phyloP scores from a whole-genome alignment of 2,113 vertebrate species.

The Esox niger region DNA sequence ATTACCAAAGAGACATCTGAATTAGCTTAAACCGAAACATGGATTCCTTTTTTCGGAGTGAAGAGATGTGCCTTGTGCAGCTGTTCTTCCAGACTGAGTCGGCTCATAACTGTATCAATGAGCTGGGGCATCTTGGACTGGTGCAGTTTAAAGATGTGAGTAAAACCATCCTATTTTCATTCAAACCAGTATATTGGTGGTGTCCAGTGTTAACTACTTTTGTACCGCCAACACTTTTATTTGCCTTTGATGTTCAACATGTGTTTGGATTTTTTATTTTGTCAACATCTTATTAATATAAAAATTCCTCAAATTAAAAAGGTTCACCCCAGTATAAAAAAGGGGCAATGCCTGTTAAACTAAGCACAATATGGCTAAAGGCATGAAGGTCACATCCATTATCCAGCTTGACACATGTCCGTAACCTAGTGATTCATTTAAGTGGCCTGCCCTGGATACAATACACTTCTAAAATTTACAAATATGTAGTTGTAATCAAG shows the following conservation, averaged over 20 bases:
- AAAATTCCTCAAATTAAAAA: too few species aligned
- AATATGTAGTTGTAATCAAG: neutral
- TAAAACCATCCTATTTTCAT: slow-evolving; percentile 12
- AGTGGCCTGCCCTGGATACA: neutral
- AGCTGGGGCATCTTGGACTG: slow-evolving; percentile 55
- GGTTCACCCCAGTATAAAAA: too few species aligned
- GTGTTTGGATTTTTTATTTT: too few species aligned
- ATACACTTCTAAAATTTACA: neutral
- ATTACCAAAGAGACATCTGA: neutral
- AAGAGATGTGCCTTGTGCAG: slow-evolving; percentile 57
- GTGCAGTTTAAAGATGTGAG: slow-evolving; percentile 62
- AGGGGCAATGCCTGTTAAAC: too few species aligned
- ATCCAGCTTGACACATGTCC: neutral
- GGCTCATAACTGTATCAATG: slow-evolving; percentile 47
- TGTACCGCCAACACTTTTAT: too few species aligned
- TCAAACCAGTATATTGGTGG: neutral
- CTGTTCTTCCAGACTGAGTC: slow-evolving; percentile 54
- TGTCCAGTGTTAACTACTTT: neutral
- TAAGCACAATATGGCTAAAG: too few species aligned
- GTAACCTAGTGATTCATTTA: neutral
- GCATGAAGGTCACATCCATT: neutral
- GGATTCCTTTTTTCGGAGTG: slow-evolving; percentile 49
- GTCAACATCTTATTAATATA: too few species aligned
- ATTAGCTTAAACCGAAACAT: slow-evolving; percentile 16
- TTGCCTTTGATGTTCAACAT: too few species aligned